Conservation (phyloP, 2,113 vertebrate genomes). For the Jaculus jaculus region DNA sequence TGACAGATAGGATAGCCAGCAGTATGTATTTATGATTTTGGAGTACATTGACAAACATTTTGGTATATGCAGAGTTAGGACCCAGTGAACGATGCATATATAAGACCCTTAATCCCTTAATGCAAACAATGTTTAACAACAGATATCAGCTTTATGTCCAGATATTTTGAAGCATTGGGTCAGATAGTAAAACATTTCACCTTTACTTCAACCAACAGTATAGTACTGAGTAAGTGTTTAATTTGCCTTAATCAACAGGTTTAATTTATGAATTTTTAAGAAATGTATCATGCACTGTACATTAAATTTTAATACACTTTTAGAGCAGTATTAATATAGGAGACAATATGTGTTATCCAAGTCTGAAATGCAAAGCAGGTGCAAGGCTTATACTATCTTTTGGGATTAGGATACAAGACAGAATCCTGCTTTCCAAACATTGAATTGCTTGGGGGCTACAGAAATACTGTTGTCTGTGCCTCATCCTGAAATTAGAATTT, state of each 20-base stretch:
- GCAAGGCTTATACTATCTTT: neutral
- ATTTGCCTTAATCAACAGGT: neutral
- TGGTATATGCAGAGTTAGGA: neutral
- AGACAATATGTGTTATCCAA: neutral
- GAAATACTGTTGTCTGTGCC: neutral
- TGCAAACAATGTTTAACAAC: neutral
- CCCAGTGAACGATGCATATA: neutral
- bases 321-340: neutral
- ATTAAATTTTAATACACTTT: neutral
- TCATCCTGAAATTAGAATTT: neutral
- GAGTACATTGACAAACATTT: neutral
- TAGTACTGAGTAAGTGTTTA: neutral
- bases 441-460: neutral
- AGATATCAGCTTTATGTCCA: neutral
- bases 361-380: slow-evolving; percentile 29
- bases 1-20: neutral
- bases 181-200: neutral
- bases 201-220: neutral
- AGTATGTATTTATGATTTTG: neutral
- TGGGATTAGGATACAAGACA: neutral
- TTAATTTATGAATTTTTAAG: neutral
- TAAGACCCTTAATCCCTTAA: neutral
- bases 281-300: neutral
- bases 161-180: slow-evolving; percentile 1
- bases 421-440: neutral